phyloP scores from a whole-genome alignment of 2,113 vertebrate species.

The Lepidothrix coronata region DNA sequence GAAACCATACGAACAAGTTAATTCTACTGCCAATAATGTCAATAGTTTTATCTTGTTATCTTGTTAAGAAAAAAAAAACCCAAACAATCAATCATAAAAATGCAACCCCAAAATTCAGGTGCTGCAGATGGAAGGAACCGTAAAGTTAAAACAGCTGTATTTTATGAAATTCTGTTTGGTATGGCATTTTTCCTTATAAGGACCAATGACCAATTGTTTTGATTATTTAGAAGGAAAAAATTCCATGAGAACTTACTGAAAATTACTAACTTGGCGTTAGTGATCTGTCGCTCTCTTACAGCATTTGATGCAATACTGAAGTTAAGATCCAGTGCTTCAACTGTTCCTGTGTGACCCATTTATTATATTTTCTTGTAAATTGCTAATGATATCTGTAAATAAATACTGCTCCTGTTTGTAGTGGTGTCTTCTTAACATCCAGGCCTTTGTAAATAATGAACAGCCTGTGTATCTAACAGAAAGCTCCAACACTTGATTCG shows the following conservation, averaged over 20 bases:
- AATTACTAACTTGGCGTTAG: constrained; percentile 62
- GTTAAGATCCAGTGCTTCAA: neutral
- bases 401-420: neutral
- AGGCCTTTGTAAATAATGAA: neutral
- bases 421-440: neutral
- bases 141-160: constrained; percentile 51
- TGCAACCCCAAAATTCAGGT: too few relatives aligned
- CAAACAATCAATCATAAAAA: too few relatives aligned
- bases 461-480: neutral
- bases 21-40: too few relatives aligned
- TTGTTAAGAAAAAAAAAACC: too few relatives aligned
- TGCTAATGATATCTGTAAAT: neutral
- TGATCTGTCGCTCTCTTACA: constrained; percentile 3
- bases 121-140: neutral
- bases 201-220: constrained; percentile 67
- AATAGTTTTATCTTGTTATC: too few relatives aligned
- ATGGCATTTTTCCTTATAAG: constrained; percentile 57
- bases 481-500: neutral
- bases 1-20: too few relatives aligned
- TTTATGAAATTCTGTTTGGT: constrained; percentile 42
- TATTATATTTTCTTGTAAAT: neutral
- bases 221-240: constrained; percentile 67
- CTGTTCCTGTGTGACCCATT: neutral
- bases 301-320: constrained; percentile 41
- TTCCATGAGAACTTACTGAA: constrained; percentile 62